Conservation (phyloP, 2,797 vertebrate genomes). For the Harpagifer antarcticus region DNA sequence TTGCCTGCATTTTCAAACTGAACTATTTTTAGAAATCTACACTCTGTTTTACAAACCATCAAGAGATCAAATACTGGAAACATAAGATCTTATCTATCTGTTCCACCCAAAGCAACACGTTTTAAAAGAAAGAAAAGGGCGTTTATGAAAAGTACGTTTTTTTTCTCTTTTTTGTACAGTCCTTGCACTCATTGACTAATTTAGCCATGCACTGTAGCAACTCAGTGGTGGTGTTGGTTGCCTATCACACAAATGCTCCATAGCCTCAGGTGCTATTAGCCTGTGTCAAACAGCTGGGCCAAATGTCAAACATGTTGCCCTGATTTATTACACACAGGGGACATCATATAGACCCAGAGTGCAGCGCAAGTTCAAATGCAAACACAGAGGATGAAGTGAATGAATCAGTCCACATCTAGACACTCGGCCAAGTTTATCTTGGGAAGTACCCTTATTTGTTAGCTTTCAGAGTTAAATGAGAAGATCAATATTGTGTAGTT, state of each 20-base stretch:
- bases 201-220: background rate
- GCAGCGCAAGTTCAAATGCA: background rate
- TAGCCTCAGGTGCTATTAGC: conserved; percentile 30
- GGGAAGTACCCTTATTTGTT: too few species aligned
- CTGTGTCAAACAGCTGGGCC: conserved; percentile 40
- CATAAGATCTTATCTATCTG: conserved; percentile 21
- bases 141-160: conserved; percentile 10
- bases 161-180: background rate
- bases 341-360: conserved; percentile 27
- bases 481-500: background rate
- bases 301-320: conserved; percentile 52
- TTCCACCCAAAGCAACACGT: conserved; percentile 23
- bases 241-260: conserved; percentile 25
- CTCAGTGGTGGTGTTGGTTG: background rate
- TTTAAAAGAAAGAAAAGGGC: conserved; percentile 14
- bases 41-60: background rate
- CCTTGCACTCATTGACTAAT: conserved; percentile 21
- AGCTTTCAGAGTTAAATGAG: background rate
- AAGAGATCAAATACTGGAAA: background rate
- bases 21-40: background rate
- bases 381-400: background rate
- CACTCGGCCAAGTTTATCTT: too few species aligned
- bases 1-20: background rate
- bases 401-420: background rate
- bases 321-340: conserved; percentile 40